Evolutionary conservation across 2,888 invertebrate genomes (phyloP), one percentile per base, ranked within the genome.

Genomic region (Phaedon cochleariae): DNA sequence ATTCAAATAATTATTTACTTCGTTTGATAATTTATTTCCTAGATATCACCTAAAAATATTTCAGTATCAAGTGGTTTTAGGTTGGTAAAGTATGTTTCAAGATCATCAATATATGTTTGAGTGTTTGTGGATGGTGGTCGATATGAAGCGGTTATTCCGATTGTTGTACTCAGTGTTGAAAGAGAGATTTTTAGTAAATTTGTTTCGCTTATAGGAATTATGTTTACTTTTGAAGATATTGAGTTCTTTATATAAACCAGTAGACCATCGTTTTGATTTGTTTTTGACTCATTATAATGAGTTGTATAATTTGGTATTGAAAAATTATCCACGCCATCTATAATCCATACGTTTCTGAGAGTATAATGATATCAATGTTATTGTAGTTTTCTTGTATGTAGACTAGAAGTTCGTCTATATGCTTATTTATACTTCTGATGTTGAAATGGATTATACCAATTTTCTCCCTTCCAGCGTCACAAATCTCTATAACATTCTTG

Each of bases 251-350:
- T 7, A 7, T 53, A 53, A 31, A 53, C n/a, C 7, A 53, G 7
- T 15, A 18, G 34, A 53, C 53, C 53, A 54, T 54, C 53, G 12
- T 54, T 53, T n/a, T 34, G 53, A 26, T 29, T 52, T 17, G 17
- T 29, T 31, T 52, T 52, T 52, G n/a, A 29, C 18, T 18, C 17
- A 52, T 34, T 54, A 15, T 20, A 37, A 34, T 54, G 18, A 5
- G 12, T 18, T 7, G 20, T n/a, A 20, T 54, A 54, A n/a, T 54
- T 37, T n/a, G 6, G 10, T 3, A 53, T 53, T 18, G 9, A 34
- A 34, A 53, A 53, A 34, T 53, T n/a, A 21, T 9, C 17, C 18
- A 31, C 34, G 12, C 12, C 53, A 53, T 53, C 21, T 10, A 34
- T 10, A 53, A 12, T 53, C 53, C 53, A 53, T n/a, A n/a, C 10